These are phyloP conservation scores for Cheumatopsyche charites DNA, from an alignment of 1,140 invertebrate genomes.

Conservation along the genomic window DNA sequence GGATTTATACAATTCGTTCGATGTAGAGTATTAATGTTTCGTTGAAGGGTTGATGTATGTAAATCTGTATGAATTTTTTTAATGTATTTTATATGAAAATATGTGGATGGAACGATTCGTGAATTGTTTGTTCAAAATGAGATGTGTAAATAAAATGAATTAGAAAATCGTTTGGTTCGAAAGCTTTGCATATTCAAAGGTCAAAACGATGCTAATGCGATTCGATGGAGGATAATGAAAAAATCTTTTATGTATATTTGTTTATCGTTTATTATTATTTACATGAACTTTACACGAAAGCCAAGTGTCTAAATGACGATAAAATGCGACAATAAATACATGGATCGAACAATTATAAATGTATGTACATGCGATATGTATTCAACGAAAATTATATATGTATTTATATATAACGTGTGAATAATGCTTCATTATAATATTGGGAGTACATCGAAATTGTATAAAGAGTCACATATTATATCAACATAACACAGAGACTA, in stretches of 20 bases:
- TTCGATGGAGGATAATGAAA: no score
- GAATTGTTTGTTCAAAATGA: no score
- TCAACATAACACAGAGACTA: constrained; percentile 11
- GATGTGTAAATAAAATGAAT: no score
- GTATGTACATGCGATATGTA: constrained; percentile 16
- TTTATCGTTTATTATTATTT: constrained; percentile 15
- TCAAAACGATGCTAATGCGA: no score
- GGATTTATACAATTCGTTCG: no score
- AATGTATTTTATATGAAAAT: no score
- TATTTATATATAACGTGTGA: background rate
- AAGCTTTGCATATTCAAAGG: no score
- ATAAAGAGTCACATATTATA: background rate
- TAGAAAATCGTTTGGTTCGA: no score
- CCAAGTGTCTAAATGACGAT: constrained; percentile 19
- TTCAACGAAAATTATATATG: constrained; percentile 2
- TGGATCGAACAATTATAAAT: background rate
- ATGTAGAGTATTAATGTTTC: no score
- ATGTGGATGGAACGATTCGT: no score
- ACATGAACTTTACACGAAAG: constrained; percentile 33
- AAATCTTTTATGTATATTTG: background rate
- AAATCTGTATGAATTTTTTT: no score
- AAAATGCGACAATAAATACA: constrained; percentile 17
- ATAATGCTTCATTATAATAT: background rate
- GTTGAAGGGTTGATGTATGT: no score
- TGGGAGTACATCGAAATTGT: constrained; percentile 4